Evolutionary conservation across 2,888 invertebrate species (phyloP), one percentile per base, ranked within the genome.

Genomic region (Nemurella pictetii): DNA sequence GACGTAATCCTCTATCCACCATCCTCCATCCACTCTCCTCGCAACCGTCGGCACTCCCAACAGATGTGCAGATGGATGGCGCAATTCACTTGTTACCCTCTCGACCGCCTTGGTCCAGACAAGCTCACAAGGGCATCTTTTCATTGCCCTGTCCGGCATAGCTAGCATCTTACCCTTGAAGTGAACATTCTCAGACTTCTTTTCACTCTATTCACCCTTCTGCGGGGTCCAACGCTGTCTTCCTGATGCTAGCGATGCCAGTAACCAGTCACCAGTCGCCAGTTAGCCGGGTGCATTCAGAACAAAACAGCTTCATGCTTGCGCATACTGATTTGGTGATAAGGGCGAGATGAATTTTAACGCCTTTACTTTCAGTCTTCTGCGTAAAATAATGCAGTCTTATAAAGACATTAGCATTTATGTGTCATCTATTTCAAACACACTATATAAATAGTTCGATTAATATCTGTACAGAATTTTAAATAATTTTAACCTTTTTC

Each of bases 341-440:
- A n/a, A n/a, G n/a, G n/a, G n/a, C n/a, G n/a, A n/a, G n/a, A n/a
- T n/a, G n/a, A n/a, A n/a, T n/a, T n/a, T n/a, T n/a, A n/a, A n/a
- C n/a, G n/a, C 55, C 55, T 20, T 15, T 55, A 55, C 15, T 55
- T 55, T 55, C 15, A 55, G 55, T 3, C 55, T 55, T 55, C 5
- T 3, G 2, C 55, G 55, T 55, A 12, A 55, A 55, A 55, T 55
- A 55, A 55, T 55, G 12, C 55, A 55, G 55, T 20, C 20, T 7
- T 12, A 55, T 55, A 55, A 55, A 55, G 55, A 4, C 80, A 80
- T 80, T 80, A 29, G 29, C 80, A 80, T 80, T 80, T 28, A 80
- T n/a, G 4, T 80, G 7, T 80, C 5, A 30, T 32, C 29, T 80
- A 29, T 32, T 30, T 80, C 5, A 7, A 9, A 25, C 30, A 28